A percentile compares a stretch with the other conserved stretches of the same genome.
phyloP scores from a whole-genome alignment of 2,113 vertebrate species.

The Campylomormyrus tamandua region DNA sequence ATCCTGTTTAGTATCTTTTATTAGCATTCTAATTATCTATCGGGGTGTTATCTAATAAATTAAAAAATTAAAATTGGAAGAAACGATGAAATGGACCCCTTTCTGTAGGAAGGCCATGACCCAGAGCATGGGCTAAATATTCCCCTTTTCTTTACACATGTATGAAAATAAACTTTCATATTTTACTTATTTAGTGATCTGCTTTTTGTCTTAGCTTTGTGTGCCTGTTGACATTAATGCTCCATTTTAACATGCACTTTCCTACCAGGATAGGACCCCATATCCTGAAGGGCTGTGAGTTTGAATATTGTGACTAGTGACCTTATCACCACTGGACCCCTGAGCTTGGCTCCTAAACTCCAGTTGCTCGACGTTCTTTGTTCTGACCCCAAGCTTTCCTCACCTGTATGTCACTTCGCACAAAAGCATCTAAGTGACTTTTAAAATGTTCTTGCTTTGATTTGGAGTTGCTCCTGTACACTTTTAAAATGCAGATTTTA shows the following conservation, averaged over 20 bases:
- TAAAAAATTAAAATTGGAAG: background rate
- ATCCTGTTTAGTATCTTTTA: background rate
- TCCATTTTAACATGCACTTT: background rate
- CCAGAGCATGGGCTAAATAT: no score
- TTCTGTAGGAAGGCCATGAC: background rate
- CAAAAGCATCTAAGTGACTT: background rate
- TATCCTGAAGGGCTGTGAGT: background rate
- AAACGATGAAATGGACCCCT: background rate
- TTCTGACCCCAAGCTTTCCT: background rate
- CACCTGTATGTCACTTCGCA: background rate
- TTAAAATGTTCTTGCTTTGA: background rate
- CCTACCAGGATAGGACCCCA: background rate
- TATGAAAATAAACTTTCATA: constrained; percentile 24
- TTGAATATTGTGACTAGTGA: background rate
- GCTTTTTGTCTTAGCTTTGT: background rate
- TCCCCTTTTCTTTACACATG: constrained; percentile 20
- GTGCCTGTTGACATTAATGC: background rate
- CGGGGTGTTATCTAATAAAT: background rate
- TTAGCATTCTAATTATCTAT: background rate
- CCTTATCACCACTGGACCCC: background rate
- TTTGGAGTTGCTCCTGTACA: background rate
- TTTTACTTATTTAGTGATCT: background rate
- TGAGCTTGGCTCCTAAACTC: background rate
- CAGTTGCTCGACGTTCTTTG: background rate
- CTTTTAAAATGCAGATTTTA: background rate